Evolutionary conservation across 2,113 vertebrate genomes (phyloP).

Genomic region (Aplodontia rufa): DNA sequence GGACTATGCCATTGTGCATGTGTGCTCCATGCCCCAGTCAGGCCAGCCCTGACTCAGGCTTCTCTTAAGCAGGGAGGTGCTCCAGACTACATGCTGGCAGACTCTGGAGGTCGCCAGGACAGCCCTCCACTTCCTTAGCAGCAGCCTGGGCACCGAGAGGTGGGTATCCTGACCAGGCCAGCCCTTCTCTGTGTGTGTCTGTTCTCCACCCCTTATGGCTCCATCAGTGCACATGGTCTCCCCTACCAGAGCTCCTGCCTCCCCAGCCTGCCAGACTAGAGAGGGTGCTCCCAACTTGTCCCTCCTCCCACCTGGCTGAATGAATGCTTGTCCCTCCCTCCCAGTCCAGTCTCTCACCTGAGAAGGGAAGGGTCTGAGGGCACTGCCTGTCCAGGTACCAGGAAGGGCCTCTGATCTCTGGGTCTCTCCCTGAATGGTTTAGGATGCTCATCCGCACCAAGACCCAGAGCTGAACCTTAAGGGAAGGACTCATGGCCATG

Average conservation of each 20-base stretch:
- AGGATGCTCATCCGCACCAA: neutral
- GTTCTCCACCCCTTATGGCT: neutral
- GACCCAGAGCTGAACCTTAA: neutral
- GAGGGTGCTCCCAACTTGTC: too few relatives aligned
- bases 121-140: conserved; percentile 67
- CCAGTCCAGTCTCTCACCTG: neutral
- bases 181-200: neutral
- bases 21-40: neutral
- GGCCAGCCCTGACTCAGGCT: neutral
- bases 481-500: neutral
- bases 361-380: rapidly evolving
- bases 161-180: neutral
- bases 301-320: neutral
- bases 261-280: neutral
- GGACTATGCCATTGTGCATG: rapidly evolving
- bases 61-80: conserved; percentile 28
- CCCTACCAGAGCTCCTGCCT: neutral
- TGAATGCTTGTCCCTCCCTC: neutral
- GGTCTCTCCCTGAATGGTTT: neutral
- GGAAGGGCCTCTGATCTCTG: neutral
- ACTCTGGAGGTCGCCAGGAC: conserved; percentile 40
- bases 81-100: conserved; percentile 43
- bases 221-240: rapidly evolving
- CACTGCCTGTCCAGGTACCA: neutral
- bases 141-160: conserved; percentile 51